A percentile compares a stretch with the other conserved stretches of the same genome.
These are phyloP conservation scores for Haemorhous mexicanus DNA, from an alignment of 2,113 vertebrate species.

Conservation along the genomic window DNA sequence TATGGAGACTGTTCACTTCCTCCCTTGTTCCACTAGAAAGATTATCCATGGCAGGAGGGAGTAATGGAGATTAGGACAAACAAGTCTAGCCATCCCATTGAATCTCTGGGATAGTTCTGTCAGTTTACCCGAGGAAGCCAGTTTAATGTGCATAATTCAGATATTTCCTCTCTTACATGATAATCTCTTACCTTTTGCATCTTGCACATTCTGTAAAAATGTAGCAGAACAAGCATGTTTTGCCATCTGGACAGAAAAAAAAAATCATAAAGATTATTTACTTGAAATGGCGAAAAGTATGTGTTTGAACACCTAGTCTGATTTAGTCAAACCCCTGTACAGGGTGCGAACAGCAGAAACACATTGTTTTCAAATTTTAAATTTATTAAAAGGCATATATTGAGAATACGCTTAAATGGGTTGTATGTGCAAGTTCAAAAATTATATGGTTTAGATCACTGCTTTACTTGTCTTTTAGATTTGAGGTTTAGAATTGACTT, in stretches of 20 bases:
- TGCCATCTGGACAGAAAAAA: background rate
- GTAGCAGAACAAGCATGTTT: background rate
- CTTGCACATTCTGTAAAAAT: background rate
- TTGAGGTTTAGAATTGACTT: background rate
- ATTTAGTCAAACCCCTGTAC: background rate
- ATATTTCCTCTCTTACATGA: background rate
- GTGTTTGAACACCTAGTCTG: background rate
- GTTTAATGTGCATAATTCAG: background rate
- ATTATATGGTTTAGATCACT: background rate
- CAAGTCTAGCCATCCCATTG: background rate
- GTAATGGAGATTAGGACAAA: background rate
- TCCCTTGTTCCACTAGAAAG: background rate
- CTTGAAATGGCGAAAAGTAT: background rate
- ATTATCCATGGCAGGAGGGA: background rate
- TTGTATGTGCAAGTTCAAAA: background rate
- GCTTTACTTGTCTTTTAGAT: background rate
- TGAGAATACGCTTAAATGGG: background rate
- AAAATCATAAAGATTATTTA: background rate
- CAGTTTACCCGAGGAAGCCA: background rate
- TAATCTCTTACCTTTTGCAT: background rate
- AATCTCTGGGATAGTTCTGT: background rate
- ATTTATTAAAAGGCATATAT: background rate
- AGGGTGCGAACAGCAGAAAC: background rate
- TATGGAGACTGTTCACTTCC: fast-evolving
- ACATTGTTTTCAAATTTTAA: background rate